Conservation (phyloP, 30 jellyfish, hydroid and myxozoan genomes). For the Clytia hemisphaerica region DNA sequence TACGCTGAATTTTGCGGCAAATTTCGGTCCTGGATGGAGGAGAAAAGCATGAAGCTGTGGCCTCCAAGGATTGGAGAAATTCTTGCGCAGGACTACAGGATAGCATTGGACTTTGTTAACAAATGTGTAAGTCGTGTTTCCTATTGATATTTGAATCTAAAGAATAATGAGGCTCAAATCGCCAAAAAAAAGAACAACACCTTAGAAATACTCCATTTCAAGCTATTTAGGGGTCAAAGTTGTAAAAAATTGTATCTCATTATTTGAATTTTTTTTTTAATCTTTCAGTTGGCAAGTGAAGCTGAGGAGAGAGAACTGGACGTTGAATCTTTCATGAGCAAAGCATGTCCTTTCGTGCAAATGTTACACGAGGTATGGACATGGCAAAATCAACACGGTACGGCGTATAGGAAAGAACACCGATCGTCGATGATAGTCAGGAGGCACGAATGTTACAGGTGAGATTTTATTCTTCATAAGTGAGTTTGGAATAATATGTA, state of each 20-base stretch:
- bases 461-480: not conserved
- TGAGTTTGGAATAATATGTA: not conserved
- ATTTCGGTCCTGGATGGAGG: slow-evolving; percentile 85
- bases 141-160: not conserved
- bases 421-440: slow-evolving; percentile 75
- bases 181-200: too few species aligned
- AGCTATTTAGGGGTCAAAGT: not conserved
- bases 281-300: slow-evolving; percentile 51
- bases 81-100: slow-evolving; percentile 84
- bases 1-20: slow-evolving; percentile 91
- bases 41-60: slow-evolving; percentile 67
- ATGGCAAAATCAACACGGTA: slow-evolving; percentile 90
- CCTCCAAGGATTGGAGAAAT: slow-evolving; percentile 90
- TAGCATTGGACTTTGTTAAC: slow-evolving; percentile 78
- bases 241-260: not conserved
- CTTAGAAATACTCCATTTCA: too few species aligned
- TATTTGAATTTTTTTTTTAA: not conserved
- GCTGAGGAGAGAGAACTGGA: slow-evolving; percentile 81
- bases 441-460: slow-evolving; percentile 81
- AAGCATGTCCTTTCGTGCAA: slow-evolving; percentile 69
- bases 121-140: slow-evolving; percentile 48
- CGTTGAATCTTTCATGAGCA: slow-evolving; percentile 51
- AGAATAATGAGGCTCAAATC: not conserved
- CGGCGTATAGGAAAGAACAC: slow-evolving; percentile 77
- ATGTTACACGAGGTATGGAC: slow-evolving; percentile 83